Evolutionary conservation across 2,888 invertebrate genomes (phyloP), one percentile per base, ranked within the genome.

Genomic region (Apocheima hispidaria): DNA sequence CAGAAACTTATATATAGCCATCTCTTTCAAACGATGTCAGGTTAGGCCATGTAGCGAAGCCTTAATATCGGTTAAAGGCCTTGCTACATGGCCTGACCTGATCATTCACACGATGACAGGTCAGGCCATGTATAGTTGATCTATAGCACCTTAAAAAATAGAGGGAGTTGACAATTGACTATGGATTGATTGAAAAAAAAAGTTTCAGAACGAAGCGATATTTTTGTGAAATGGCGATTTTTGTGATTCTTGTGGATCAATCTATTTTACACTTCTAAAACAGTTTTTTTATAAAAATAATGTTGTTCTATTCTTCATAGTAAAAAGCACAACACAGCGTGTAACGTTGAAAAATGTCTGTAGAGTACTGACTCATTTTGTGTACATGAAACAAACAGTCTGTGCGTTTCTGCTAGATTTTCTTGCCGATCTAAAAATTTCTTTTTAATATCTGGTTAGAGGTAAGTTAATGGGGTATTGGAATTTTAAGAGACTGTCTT

Each of bases 191-290:
- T 46, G 14, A 30, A 2, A 20, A 6, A 30, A 18, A 16, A 28
- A 44, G 46, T 30, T 30, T 46, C 50, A 40, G 61, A 68, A 63
- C 58, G 58, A 60, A 60, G 73, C 63, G 68, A 20, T 57, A 75
- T 73, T 84, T 82, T 83, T 84, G 82, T 85, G 88, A 87, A 90
- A 91, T 91, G 91, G 92, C 91, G 90, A 90, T 86, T 86, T 56
- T 86, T 84, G 86, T 86, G 83, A 80, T 76, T 85, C 81, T 81
- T 82, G 77, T 75, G 75, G 81, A 82, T 84, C 79, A 84, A 81
- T 83, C 75, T 84, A 82, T 80, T 84, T 60, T 60, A 57, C 56
- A 64, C 41, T 53, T 60, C 40, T 46, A 53, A n/a, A n/a, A 50
- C 30, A 54, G 36, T 54, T 56, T 41, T n/a, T 60, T 58, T 63